Conservation (phyloP, 2,888 invertebrate species). For the Dryadula phaetusa region DNA sequence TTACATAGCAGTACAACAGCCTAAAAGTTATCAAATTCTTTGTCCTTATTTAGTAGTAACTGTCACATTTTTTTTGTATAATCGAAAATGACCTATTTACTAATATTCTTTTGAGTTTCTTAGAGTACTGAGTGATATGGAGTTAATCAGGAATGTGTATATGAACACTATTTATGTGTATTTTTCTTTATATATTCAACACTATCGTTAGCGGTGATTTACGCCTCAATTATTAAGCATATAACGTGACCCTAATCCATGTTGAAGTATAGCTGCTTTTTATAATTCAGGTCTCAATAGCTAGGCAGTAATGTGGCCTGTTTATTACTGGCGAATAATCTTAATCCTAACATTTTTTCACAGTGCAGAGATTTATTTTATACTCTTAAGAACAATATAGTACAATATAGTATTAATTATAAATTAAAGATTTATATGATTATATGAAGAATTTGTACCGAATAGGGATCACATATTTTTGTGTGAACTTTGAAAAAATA, state of each 20-base stretch:
- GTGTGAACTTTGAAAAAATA: too few relatives aligned
- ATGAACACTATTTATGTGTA: conserved; percentile 4
- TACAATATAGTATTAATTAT: too few relatives aligned
- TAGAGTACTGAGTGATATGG: neutral
- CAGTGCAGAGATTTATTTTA: too few relatives aligned
- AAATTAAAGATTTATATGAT: too few relatives aligned
- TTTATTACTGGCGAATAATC: neutral
- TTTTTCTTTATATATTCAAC: conserved; percentile 22
- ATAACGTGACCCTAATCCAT: conserved; percentile 25
- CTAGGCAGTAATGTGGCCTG: neutral
- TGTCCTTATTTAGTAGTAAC: too few relatives aligned
- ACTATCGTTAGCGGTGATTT: conserved; percentile 21
- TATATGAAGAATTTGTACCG: too few relatives aligned
- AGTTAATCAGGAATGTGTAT: neutral
- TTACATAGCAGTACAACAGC: too few relatives aligned
- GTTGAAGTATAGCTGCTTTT: conserved; percentile 22
- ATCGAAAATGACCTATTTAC: neutral
- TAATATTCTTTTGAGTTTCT: neutral
- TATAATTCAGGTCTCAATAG: conserved; percentile 16
- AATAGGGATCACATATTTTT: too few relatives aligned
- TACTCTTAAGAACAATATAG: too few relatives aligned
- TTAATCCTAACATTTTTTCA: conserved; percentile 8
- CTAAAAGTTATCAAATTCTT: too few relatives aligned
- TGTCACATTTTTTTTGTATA: too few relatives aligned
- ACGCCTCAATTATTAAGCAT: conserved; percentile 25